Evolutionary conservation across 2,888 invertebrate species (phyloP).

Genomic region (Diploptera punctata): DNA sequence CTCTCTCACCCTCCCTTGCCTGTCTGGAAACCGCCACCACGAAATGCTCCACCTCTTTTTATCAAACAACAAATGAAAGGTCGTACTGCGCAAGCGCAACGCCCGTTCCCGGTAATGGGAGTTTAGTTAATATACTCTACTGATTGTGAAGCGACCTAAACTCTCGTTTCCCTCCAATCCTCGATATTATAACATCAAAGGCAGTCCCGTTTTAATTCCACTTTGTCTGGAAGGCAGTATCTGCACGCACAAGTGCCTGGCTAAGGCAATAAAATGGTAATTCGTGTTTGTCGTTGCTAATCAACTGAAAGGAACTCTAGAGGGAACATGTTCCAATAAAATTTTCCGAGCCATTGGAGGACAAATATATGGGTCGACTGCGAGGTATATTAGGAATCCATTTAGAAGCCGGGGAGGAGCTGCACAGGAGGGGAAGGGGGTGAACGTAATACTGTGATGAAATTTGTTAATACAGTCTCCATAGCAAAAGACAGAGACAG

Average conservation of each 20-base stretch:
- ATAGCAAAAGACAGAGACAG: slow-evolving; percentile 13
- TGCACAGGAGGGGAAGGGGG: slow-evolving; percentile 12
- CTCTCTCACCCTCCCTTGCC: background rate
- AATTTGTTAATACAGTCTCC: slow-evolving; percentile 42
- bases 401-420: slow-evolving; percentile 32
- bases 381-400: slow-evolving; percentile 43
- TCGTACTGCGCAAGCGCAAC: slow-evolving; percentile 23
- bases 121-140: slow-evolving; percentile 44
- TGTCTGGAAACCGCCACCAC: slow-evolving; percentile 22
- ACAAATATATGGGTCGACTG: slow-evolving; percentile 50
- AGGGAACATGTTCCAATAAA: slow-evolving; percentile 46
- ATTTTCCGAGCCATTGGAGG: slow-evolving; percentile 47
- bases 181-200: slow-evolving; percentile 56
- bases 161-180: slow-evolving; percentile 31
- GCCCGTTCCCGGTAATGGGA: slow-evolving; percentile 38
- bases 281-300: slow-evolving; percentile 72
- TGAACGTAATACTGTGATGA: slow-evolving; percentile 40
- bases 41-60: slow-evolving; percentile 32
- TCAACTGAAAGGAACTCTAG: slow-evolving; percentile 54
- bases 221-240: slow-evolving; percentile 60
- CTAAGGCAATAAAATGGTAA: slow-evolving; percentile 72
- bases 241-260: slow-evolving; percentile 47
- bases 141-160: slow-evolving; percentile 37
- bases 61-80: slow-evolving; percentile 39
- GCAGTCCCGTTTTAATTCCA: slow-evolving; percentile 63